These are phyloP conservation scores for Enteromius paludinosus DNA, from an alignment of 2,797 vertebrate species.

Conservation along the genomic window DNA sequence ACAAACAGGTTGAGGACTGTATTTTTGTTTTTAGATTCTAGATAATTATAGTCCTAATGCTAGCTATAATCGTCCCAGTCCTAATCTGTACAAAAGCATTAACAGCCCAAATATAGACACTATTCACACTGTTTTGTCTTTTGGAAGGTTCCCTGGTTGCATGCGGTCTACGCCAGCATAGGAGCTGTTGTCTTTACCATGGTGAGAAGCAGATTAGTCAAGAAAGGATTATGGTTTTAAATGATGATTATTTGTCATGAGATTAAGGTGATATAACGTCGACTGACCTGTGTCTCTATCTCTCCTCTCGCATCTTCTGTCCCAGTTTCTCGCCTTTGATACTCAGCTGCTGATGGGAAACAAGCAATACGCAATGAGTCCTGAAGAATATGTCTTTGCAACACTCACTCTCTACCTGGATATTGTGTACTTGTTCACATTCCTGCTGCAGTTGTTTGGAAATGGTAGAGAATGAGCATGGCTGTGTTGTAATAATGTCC, in stretches of 20 bases:
- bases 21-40: background rate
- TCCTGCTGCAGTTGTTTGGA: constrained; percentile 88
- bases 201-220: constrained; percentile 77
- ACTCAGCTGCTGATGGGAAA: constrained; percentile 93
- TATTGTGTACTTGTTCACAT: constrained; percentile 93
- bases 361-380: constrained; percentile 85
- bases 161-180: constrained; percentile 84
- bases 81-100: constrained; percentile 55
- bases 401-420: constrained; percentile 94
- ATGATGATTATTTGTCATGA: background rate
- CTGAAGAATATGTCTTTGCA: constrained; percentile 94
- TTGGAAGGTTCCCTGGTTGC: constrained; percentile 90
- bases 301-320: background rate
- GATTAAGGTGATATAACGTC: background rate
- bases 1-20: background rate
- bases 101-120: constrained; percentile 60
- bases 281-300: background rate
- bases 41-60: constrained; percentile 5
- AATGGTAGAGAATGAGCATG: constrained; percentile 73
- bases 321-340: constrained; percentile 93
- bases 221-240: constrained; percentile 8
- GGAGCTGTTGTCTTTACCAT: constrained; percentile 91
- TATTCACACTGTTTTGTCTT: constrained; percentile 43
- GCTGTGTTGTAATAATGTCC: background rate
- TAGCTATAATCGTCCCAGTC: constrained; percentile 4